Evolutionary conservation across 2,113 vertebrate genomes (phyloP).

Genomic region (Caretta caretta): DNA sequence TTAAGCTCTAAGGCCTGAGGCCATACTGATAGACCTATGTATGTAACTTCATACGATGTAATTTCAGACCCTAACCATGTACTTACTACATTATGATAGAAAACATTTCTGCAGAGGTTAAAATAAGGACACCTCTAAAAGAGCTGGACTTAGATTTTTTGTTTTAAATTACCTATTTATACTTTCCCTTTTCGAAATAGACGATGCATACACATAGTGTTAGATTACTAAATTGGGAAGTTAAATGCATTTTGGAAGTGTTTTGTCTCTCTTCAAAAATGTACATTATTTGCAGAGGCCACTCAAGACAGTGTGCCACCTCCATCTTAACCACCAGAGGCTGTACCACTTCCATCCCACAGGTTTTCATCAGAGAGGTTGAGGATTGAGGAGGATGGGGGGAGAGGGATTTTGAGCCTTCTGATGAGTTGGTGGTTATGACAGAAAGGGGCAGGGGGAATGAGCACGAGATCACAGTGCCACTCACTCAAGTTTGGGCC

Average conservation of each 20-base stretch:
- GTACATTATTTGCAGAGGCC: neutral
- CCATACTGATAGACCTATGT: neutral
- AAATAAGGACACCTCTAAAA: conserved; percentile 47
- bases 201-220: neutral
- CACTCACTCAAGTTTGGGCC: neutral
- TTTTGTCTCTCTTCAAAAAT: neutral
- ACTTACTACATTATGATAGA: neutral
- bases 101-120: conserved; percentile 58
- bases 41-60: neutral
- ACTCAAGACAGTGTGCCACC: neutral
- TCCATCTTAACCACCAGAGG: neutral
- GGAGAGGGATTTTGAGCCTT: neutral
- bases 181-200: conserved; percentile 43
- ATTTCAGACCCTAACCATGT: neutral
- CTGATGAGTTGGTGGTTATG: neutral
- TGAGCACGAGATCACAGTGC: neutral
- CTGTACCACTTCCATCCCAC: neutral
- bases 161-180: conserved; percentile 51
- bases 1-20: neutral
- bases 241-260: conserved; percentile 44
- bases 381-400: neutral
- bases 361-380: neutral
- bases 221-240: conserved; percentile 35
- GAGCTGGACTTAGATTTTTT: conserved; percentile 34
- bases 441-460: neutral